Base-by-base conservation (phyloP, 2,888 invertebrate genomes). In the Drosophila tripunctata region DNA sequence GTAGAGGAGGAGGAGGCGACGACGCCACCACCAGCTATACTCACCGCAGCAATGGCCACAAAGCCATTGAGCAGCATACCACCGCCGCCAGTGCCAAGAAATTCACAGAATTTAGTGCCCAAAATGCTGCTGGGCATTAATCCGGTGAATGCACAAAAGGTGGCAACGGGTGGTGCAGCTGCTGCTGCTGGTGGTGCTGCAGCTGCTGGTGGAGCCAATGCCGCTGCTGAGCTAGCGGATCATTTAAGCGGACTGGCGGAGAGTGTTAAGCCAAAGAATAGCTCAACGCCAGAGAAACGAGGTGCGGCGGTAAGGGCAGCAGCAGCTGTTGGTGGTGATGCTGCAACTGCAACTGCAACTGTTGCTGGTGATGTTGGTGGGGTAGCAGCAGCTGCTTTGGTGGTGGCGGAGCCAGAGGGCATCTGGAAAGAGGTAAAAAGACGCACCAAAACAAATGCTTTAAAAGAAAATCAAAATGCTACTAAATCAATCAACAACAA, bases 41-140 rank as follows among this genome's bases (percentile, higher is more conserved):
- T 94, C 8, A 93, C 86, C 44, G 76, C 89, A 47, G 75, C 75
- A 43, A 89, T 91, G 91, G 90, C 89, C 14, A 76, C 94, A 3
- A 93, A 93, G 68, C 91, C 95, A 38, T 91, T 95, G 64, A 90
- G 93, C 10, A 93, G 94, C 57, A 94, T 96, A 73, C 95, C 96
- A 1, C 94, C 94, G 22, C 89, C 89, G 33, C 96, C 96, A 10
- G 87, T 95, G 84, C 95, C 95, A 40, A 93, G 94, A 92, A 93
- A 93, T 55, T 91, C 93, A 65, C 91, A 92, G 71, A 92, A 89
- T 75, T 57, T 82, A 43, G 81, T 88, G 61, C 85, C 88, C 24
- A 82, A 77, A 33, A 78, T 89, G 78, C 61, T 88, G 69, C 62
- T 80, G 74, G 72, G 77, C 12, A 50, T 71, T 22, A 78, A 55